Conservation (phyloP, 2,113 vertebrate genomes). For the Malurus melanocephalus region DNA sequence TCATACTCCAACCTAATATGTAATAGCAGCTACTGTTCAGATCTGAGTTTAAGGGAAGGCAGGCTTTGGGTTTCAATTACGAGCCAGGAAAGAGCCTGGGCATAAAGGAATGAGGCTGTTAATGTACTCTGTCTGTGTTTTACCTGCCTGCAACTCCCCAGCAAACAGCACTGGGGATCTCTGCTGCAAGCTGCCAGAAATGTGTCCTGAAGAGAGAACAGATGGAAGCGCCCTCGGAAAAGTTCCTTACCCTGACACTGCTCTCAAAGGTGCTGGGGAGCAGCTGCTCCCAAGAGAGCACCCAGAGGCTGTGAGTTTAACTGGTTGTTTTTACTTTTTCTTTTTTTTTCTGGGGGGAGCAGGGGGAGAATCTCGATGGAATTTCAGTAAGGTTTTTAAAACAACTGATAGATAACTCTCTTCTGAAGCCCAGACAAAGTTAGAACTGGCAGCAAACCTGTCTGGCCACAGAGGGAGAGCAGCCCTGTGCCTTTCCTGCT, state of each 20-base stretch:
- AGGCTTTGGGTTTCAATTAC: slow-evolving; percentile 55
- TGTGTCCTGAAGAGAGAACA: not conserved
- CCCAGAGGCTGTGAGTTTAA: not conserved
- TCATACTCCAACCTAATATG: slow-evolving; percentile 43
- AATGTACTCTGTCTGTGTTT: not conserved
- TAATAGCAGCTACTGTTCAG: slow-evolving; percentile 71
- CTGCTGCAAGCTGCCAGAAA: not conserved
- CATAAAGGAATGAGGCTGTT: not conserved
- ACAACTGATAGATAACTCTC: not conserved
- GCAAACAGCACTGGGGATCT: not conserved
- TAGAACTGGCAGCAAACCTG: not conserved
- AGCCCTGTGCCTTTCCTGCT: not conserved
- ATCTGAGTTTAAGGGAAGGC: slow-evolving; percentile 8
- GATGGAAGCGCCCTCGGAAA: not conserved
- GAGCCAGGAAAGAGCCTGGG: not conserved
- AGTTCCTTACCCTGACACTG: not conserved
- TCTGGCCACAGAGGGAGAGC: not conserved
- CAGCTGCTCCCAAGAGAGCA: not conserved
- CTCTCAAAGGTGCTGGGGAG: not conserved
- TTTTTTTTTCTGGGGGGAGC: no score
- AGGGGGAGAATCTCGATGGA: not conserved
- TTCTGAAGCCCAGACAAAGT: not conserved
- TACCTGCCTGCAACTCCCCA: slow-evolving; percentile 2
- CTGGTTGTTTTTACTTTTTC: not conserved
- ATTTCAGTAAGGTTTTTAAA: not conserved